These are phyloP conservation scores for Apodemus sylvaticus DNA, from an alignment of 2,113 vertebrate genomes.

Conservation along the genomic window DNA sequence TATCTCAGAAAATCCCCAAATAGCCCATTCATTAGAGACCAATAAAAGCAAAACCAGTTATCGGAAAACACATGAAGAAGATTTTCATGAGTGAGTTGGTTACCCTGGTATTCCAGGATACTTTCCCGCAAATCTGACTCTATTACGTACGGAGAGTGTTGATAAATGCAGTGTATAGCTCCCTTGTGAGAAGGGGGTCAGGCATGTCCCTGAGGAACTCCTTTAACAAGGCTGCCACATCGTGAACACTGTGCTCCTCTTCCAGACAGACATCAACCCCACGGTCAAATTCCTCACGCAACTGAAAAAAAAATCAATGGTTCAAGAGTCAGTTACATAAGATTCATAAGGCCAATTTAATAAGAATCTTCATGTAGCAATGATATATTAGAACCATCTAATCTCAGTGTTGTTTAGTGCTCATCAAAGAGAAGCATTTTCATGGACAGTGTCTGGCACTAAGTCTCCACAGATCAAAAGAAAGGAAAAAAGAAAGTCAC, in stretches of 20 bases:
- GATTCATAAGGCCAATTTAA: neutral
- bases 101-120: neutral
- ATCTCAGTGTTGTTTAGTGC: neutral
- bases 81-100: neutral
- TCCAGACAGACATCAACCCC: slow-evolving; percentile 93
- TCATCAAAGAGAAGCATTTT: neutral
- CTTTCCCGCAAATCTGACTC: neutral
- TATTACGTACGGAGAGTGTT: slow-evolving; percentile 91
- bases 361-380: neutral
- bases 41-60: slow-evolving; percentile 17
- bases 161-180: slow-evolving; percentile 97
- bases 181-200: slow-evolving; percentile 95
- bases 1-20: slow-evolving; percentile 56
- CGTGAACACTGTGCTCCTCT: slow-evolving; percentile 96
- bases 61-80: neutral
- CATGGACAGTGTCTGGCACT: neutral
- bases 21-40: slow-evolving; percentile 27
- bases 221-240: slow-evolving; percentile 96
- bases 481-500: neutral
- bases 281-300: slow-evolving; percentile 96
- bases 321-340: slow-evolving; percentile 26
- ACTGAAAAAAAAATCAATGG: slow-evolving; percentile 85
- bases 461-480: neutral
- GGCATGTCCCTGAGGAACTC: slow-evolving; percentile 98
- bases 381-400: neutral